Evolutionary conservation across 2,797 vertebrate species (phyloP).

Genomic region (Linurgus olivaceus): DNA sequence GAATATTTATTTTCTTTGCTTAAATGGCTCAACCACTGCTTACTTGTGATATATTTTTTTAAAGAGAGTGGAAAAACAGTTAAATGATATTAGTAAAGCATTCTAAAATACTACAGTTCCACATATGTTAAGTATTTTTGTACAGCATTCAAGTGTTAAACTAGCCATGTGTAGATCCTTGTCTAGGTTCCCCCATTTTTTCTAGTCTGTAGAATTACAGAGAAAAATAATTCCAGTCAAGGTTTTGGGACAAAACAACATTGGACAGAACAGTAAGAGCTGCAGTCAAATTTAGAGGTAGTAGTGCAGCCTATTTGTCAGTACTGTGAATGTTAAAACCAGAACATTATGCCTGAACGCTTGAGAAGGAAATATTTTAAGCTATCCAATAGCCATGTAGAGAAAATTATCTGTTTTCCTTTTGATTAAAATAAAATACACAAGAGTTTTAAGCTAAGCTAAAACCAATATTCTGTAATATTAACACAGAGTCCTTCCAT

Average conservation of each 20-base stretch:
- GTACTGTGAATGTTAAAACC: neutral
- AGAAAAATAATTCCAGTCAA: neutral
- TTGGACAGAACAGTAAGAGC: neutral
- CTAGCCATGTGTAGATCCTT: neutral
- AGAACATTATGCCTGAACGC: neutral
- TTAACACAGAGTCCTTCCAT: neutral
- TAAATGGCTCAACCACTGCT: neutral
- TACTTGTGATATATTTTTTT: neutral
- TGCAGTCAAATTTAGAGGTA: neutral
- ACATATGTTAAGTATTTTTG: neutral
- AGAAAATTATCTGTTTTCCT: neutral
- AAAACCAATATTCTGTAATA: neutral
- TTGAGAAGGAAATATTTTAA: neutral
- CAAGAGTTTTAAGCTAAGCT: neutral
- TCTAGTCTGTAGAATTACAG: neutral
- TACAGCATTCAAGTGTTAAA: neutral
- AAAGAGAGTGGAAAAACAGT: neutral
- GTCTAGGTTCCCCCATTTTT: neutral
- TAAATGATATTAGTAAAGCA: neutral
- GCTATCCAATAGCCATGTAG: neutral
- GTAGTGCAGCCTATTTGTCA: neutral
- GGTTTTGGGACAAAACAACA: neutral
- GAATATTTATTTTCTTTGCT: neutral
- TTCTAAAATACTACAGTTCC: neutral
- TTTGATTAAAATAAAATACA: neutral